phyloP scores from a whole-genome alignment of 2,888 invertebrate genomes.

The Rhaphigaster nebulosa region DNA sequence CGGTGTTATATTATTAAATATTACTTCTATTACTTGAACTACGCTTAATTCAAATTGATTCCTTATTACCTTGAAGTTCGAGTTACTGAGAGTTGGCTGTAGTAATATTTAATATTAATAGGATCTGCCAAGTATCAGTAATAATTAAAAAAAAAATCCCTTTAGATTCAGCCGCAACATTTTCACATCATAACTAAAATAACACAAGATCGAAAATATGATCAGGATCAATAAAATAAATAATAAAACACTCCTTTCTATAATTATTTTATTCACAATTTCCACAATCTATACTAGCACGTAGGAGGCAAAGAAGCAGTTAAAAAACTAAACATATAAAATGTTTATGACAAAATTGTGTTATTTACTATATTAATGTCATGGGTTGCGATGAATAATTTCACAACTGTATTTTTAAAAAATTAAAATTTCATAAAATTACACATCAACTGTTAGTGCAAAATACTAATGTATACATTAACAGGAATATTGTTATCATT shows the following conservation, averaged over 20 bases:
- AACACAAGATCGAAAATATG: neutral
- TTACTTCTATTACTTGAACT: no score
- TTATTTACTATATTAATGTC: conserved; percentile 37
- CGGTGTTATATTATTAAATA: no score
- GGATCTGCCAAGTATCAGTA: no score
- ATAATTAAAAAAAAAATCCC: no score
- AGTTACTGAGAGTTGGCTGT: no score
- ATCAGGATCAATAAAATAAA: neutral
- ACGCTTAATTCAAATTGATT: no score
- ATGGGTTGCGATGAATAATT: neutral
- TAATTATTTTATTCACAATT: conserved; percentile 46
- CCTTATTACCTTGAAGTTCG: no score
- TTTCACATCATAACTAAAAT: neutral
- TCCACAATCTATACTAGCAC: conserved; percentile 45
- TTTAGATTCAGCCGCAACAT: no score
- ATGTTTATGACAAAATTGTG: conserved; percentile 8
- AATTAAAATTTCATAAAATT: conserved; percentile 34
- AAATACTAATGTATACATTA: conserved; percentile 10
- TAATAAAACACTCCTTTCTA: neutral
- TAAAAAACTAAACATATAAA: conserved; percentile 39
- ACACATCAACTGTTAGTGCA: conserved; percentile 43
- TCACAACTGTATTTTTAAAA: neutral
- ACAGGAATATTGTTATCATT: conserved; percentile 32
- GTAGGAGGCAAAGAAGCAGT: conserved; percentile 33
- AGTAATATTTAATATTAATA: no score